phyloP scores from a whole-genome alignment of 2,113 vertebrate species.

The Equus quagga region DNA sequence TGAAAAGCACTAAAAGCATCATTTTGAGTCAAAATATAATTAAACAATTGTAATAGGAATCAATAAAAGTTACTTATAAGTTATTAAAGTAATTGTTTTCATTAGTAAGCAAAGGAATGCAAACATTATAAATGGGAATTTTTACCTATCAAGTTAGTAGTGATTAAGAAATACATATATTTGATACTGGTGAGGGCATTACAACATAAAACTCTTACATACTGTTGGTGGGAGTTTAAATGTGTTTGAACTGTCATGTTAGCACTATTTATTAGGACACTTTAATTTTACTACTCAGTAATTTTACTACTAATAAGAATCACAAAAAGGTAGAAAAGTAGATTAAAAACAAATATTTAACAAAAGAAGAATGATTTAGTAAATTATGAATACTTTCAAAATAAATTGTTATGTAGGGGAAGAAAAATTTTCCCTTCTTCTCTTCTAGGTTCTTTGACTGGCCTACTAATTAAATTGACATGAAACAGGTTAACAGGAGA shows the following conservation, averaged over 20 bases:
- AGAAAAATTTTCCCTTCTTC: not conserved
- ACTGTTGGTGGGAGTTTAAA: not conserved
- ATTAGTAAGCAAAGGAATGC: not conserved
- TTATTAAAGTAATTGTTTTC: not conserved
- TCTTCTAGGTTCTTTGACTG: not conserved
- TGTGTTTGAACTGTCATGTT: not conserved
- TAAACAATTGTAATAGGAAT: not conserved
- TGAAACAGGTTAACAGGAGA: not conserved
- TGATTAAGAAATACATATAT: not conserved
- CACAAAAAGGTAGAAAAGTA: not conserved
- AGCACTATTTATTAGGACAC: not conserved
- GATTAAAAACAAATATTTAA: constrained; percentile 19
- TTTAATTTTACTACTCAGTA: not conserved
- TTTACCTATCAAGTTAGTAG: not conserved
- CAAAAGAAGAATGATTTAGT: not conserved
- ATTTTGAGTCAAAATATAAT: not conserved
- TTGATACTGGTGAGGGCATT: not conserved
- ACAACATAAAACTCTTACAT: not conserved
- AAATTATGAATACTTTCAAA: not conserved
- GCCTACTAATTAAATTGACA: not conserved
- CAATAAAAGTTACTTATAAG: not conserved
- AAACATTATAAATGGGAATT: not conserved
- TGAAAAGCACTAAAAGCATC: not conserved
- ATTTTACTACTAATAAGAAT: not conserved
- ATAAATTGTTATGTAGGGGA: not conserved